Base-by-base conservation (phyloP, 2,888 invertebrate genomes). In the Catocala fraxini region DNA sequence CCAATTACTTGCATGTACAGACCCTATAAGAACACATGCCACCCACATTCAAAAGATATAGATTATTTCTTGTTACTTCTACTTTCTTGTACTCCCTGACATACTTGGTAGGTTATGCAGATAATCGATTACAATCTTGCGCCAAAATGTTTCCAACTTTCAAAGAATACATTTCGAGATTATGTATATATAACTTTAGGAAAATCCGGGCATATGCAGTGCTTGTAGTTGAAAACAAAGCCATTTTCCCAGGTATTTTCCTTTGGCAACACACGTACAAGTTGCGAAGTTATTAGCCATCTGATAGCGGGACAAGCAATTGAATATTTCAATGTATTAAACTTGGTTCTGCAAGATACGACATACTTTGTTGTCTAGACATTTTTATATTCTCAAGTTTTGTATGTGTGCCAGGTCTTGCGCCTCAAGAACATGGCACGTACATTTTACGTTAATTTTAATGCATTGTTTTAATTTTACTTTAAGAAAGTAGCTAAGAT, bases 281-380 rank as follows among this genome's bases (percentile, higher is more conserved):
- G 74, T 87, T 86, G 76, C 59, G 49, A 81, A 85, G 75, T 81
- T 83, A 85, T 81, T 79, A 79, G 71, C 75, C 61, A 84, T 84
- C 82, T 71, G 85, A 85, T 85, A 83, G 74, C 62, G 63, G 62
- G 68, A 73, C 78, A 77, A 71, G 74, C 81, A 82, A 86, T 87
- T 84, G 85, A 84, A 83, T 83, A 80, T 81, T 74, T 73, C 79
- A 80, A 77, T 82, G 74, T 81, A 83, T 81, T 79, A 75, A 73
- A 78, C 70, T 73, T 66, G 62, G 54, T 64, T 71, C 54, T 59
- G 33, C 60, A 51, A 70, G 51, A 62, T 68, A 65, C 57, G 65
- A 63, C 49, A 51, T 63, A 56, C 63, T 55, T 64, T 43, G 51
- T 59, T 52, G 70, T 70, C 64, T 67, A 72, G 77, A 65, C 65